A percentile compares a stretch with the other conserved stretches of the same genome.
phyloP scores from a whole-genome alignment of 2,113 vertebrate species.

The Pantherophis guttatus region DNA sequence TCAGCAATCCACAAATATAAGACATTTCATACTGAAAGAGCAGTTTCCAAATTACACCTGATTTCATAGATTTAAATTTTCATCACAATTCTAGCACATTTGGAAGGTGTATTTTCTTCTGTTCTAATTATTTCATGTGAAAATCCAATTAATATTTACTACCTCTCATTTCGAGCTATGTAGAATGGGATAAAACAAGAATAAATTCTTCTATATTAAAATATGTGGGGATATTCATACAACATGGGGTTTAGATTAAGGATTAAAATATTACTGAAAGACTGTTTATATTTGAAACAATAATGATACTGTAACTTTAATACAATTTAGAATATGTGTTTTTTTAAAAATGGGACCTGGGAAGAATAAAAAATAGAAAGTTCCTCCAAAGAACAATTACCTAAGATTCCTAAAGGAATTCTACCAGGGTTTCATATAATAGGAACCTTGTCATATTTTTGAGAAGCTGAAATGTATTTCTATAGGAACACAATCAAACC shows the following conservation, averaged over 20 bases:
- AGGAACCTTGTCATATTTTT: background rate
- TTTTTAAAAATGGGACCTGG: background rate
- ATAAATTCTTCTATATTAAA: background rate
- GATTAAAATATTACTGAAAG: background rate
- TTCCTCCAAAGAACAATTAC: background rate
- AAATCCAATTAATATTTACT: background rate
- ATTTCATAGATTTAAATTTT: background rate
- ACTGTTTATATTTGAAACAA: background rate
- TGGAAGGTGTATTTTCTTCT: background rate
- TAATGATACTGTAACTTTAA: background rate
- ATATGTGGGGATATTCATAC: background rate
- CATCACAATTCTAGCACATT: background rate
- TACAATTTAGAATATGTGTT: background rate
- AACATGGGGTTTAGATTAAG: background rate
- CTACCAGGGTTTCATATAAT: conserved; percentile 10
- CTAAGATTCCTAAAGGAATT: background rate
- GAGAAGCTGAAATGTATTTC: conserved; percentile 4
- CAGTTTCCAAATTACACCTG: background rate
- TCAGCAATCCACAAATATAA: conserved; percentile 18
- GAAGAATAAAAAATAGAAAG: background rate
- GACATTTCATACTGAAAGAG: conserved; percentile 16
- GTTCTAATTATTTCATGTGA: background rate
- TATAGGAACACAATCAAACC: conserved; percentile 15
- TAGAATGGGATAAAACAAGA: background rate
- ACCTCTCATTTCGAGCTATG: background rate